Base-by-base conservation (phyloP, 2,888 invertebrate genomes). In the Drosophila pegasa region DNA sequence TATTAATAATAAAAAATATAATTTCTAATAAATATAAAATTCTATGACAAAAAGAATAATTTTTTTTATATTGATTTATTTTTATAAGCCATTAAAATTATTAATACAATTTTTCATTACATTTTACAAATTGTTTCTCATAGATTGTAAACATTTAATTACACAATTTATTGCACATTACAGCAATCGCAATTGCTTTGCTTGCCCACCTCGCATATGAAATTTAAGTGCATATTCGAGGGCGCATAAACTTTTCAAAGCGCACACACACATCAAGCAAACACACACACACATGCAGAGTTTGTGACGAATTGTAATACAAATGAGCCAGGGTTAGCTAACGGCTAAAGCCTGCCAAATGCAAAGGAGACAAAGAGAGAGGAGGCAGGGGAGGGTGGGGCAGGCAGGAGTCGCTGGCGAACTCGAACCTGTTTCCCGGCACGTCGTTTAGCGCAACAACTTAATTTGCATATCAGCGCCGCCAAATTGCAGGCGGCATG, bases 381-480 rank as follows among this genome's bases (percentile, higher is more conserved):
- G 4, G 9, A 0, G 9, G 0, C 16, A 29, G n/a, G 9, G 22
- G 8, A 7, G 3, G 20, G 2, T 25, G 14, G 22, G 5, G 10
- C 5, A 8, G 2, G 9, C 1, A 2, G 1, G 16, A n/a, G 40
- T 8, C 9, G 54, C 16, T 31, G 47, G n/a, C 41, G 51, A 22
- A 57, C 58, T 55, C 67, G 74, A 74, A 78, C 75, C 75, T 78
- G 75, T 75, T 78, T 75, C 78, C 75, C 75, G 86, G 82, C 89
- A 87, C 88, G 86, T 87, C 90, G 88, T 90, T 90, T 90, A 91
- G 90, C 87, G 90, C 91, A 90, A 90, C 91, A 90, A 90, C 90
- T 90, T 89, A 91, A 91, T 90, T 91, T 90, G 83, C 90, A 90
- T 90, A 89, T 90, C 90, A 85, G 84, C 83, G 81, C 84, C 82